Evolutionary conservation across 2,113 vertebrate species (phyloP).

Genomic region (Rhodinocichla rosea): DNA sequence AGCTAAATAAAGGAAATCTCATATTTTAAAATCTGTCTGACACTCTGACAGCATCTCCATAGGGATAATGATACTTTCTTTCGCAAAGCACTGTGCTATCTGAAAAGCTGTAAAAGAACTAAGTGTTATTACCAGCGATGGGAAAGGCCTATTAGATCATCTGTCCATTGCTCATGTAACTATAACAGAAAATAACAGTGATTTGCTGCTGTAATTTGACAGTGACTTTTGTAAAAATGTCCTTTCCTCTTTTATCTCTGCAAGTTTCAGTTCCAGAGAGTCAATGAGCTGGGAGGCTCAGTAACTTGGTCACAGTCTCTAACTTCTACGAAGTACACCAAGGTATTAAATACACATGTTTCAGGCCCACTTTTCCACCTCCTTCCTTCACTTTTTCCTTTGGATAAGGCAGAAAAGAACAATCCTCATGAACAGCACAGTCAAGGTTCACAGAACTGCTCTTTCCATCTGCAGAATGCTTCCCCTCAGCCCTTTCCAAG

Average conservation of each 20-base stretch:
- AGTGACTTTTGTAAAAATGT: slow-evolving; percentile 8
- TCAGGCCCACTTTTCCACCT: not conserved
- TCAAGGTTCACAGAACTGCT: not conserved
- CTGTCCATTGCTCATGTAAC: not conserved
- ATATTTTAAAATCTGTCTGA: slow-evolving; percentile 3
- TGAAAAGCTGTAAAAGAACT: slow-evolving; percentile 10
- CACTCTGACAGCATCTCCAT: not conserved
- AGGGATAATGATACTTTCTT: slow-evolving; percentile 16
- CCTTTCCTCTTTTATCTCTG: not conserved
- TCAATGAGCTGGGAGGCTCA: not conserved
- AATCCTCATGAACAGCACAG: not conserved
- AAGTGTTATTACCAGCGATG: not conserved
- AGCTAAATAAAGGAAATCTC: not conserved
- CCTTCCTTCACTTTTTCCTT: not conserved
- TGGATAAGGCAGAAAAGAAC: not conserved
- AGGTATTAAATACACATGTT: not conserved
- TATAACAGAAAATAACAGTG: slow-evolving; percentile 16
- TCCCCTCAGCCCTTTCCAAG: not conserved
- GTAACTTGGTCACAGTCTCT: not conserved
- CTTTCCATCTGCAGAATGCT: not conserved
- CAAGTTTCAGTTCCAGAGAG: not conserved
- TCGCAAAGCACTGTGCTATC: not conserved
- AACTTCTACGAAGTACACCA: not conserved
- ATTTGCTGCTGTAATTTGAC: slow-evolving; percentile 27
- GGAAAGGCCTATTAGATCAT: slow-evolving; percentile 20